Evolutionary conservation across 2,888 invertebrate species (phyloP), one percentile per base, ranked within the genome.

Genomic region (Asteroscopus sphinx): DNA sequence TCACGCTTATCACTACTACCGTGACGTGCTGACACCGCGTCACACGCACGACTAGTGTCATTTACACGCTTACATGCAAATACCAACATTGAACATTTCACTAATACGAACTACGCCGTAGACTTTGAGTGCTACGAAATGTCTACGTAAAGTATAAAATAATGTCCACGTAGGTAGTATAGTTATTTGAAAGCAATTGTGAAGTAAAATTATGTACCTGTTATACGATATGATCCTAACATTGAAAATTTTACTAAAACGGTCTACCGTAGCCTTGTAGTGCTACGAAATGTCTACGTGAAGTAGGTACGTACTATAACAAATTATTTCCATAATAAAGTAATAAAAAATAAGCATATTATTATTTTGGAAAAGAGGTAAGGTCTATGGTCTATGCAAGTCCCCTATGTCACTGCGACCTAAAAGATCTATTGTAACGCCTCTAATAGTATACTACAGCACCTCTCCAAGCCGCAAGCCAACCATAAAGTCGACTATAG

Each of bases 1-100:
- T 93, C 92, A 91, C 85, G 83, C 82, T 91, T 92, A 92, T 92
- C 92, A 84, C 76, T 57, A 65, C 63, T 54, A 59, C 66, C 69
- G 82, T 79, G 81, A 75, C 76, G 73, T 63, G 76, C 73, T 60
- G 62, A 57, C 71, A 53, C 63, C 48, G 71, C 73, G 77, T 82
- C 74, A 76, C 78, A 72, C 71, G 73, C 76, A 79, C 61, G 59
- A 67, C 46, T 67, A 64, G 65, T 68, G 57, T 35, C 39, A 57
- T 68, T 21, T 44, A 56, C 62, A 41, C 58, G 55, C 52, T 66
- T 62, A 66, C 68, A 70, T 49, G 48, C 54, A 12, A 59, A 58
- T 57, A 25, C 36, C 51, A 36, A 36, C 16, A 61, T 40, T 36
- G n/a, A 44, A 46, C 33, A 45, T 47, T 46, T 41, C 9, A 33